A percentile compares a stretch with the other conserved stretches of the same genome.
phyloP scores from a whole-genome alignment of 2,888 invertebrate genomes.

The Cryptophagus acutangulus region DNA sequence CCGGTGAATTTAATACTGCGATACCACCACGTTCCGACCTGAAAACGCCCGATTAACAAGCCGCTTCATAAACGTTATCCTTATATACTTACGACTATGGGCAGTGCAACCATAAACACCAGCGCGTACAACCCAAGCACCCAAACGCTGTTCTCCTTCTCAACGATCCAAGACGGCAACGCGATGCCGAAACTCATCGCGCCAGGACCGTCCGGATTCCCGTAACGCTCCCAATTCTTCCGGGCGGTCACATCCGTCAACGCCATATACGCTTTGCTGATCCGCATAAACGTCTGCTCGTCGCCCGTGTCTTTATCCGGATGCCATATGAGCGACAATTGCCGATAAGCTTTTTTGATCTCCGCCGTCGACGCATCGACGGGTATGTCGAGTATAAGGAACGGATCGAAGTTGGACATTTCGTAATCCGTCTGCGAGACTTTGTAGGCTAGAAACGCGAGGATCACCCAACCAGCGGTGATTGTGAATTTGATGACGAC shows the following conservation, averaged over 20 bases:
- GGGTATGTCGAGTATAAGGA: conserved; percentile 88
- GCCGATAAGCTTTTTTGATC: conserved; percentile 93
- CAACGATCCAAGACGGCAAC: conserved; percentile 98
- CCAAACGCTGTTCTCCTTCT: conserved; percentile 98
- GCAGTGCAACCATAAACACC: conserved; percentile 96
- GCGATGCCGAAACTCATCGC: conserved; percentile 99
- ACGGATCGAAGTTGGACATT: conserved; percentile 98
- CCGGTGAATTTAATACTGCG: conserved; percentile 94
- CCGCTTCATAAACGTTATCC: neutral
- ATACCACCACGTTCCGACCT: conserved; percentile 98
- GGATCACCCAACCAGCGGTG: conserved; percentile 75
- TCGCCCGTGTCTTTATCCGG: conserved; percentile 98
- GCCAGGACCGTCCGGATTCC: conserved; percentile 99
- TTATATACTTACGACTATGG: conserved; percentile 63
- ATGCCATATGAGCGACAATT: conserved; percentile 88
- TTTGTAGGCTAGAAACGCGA: conserved; percentile 80
- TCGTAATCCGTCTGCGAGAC: conserved; percentile 97
- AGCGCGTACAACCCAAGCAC: conserved; percentile 91
- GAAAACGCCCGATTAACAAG: conserved; percentile 23
- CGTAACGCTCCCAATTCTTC: conserved; percentile 98
- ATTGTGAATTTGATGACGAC: conserved; percentile 74
- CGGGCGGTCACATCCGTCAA: conserved; percentile 96
- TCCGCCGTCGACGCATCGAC: conserved; percentile 80
- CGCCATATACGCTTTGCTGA: conserved; percentile 91
- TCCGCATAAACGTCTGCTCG: conserved; percentile 94